Base-by-base conservation (phyloP, 2,113 vertebrate genomes). In the Strix uralensis region DNA sequence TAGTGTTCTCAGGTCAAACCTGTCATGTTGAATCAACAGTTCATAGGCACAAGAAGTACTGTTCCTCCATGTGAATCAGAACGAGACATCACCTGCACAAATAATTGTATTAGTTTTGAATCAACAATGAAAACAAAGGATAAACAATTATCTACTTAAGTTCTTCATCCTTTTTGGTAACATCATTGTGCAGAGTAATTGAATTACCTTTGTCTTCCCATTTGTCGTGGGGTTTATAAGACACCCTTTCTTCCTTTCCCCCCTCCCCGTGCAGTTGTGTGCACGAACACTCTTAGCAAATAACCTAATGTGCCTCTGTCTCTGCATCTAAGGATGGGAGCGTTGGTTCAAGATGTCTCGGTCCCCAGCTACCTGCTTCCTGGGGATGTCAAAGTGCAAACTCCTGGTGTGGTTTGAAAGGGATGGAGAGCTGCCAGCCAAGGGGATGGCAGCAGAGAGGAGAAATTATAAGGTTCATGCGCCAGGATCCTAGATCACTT, bases 61-160 rank as follows among this genome's bases (percentile, higher is more conserved):
- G 23, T 26, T 84, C n/a, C 55, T 82, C 55, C 67, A 13, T 14
- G 63, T 80, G 96, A 62, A 94, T 95, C 85, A 94, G 89, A 88
- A 42, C 87, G 88, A 94, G 91, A 63, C 86, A 96, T 96, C 96
- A 96, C 96, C 94, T 95, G 89, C 92, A 59, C 80, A 59, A 79
- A 70, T 96, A 96, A 95, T 97, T 93, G 38, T 4, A 54, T 96
- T 97, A 92, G 71, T 86, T 97, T 86, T 66, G 83, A 97, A 91
- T 88, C 90, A 90, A 42, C 86, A 84, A 93, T 80, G 88, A 74
- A 84, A 92, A 89, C 86, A 95, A 94, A 90, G 90, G 71, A 90
- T 12, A 77, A 70, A 69, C 90, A 94, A 91, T 96, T 96, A 96
- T 84, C 94, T 93, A 20, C 54, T 96, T 87, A 94, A 91, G 59